Evolutionary conservation across 2,113 vertebrate species (phyloP).

Genomic region (Anguilla rostrata): DNA sequence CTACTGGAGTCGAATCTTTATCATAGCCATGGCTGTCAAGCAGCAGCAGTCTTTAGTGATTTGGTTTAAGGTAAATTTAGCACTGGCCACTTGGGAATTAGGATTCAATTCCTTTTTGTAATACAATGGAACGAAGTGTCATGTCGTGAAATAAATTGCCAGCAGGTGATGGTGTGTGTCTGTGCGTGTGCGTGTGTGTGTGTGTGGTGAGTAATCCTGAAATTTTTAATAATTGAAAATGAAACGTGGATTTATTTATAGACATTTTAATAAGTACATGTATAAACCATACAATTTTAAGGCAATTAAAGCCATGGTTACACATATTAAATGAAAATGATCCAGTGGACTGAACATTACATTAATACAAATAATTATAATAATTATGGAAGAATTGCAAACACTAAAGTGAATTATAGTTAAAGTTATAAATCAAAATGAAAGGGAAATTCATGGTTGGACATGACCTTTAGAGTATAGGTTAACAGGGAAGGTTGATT

Average conservation of each 20-base stretch:
- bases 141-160: slow-evolving; percentile 57
- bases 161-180: slow-evolving; percentile 46
- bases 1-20: slow-evolving; percentile 53
- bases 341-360: not conserved
- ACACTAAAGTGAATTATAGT: too few species aligned
- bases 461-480: too few species aligned
- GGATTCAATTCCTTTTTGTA: slow-evolving; percentile 67
- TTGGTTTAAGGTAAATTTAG: slow-evolving; percentile 74
- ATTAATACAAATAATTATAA: not conserved
- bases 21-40: slow-evolving; percentile 67
- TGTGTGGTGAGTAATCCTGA: not conserved
- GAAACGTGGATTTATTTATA: not conserved
- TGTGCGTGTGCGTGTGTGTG: not conserved
- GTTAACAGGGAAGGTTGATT: too few species aligned
- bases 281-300: not conserved
- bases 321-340: not conserved
- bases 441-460: too few species aligned
- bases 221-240: not conserved
- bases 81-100: slow-evolving; percentile 60
- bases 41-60: slow-evolving; percentile 69
- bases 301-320: not conserved
- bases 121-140: slow-evolving; percentile 57
- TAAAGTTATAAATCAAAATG: too few species aligned
- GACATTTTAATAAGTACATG: not conserved
- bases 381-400: too few species aligned